Conservation (phyloP, 2,797 vertebrate genomes). For the Pempheris klunzingeri region DNA sequence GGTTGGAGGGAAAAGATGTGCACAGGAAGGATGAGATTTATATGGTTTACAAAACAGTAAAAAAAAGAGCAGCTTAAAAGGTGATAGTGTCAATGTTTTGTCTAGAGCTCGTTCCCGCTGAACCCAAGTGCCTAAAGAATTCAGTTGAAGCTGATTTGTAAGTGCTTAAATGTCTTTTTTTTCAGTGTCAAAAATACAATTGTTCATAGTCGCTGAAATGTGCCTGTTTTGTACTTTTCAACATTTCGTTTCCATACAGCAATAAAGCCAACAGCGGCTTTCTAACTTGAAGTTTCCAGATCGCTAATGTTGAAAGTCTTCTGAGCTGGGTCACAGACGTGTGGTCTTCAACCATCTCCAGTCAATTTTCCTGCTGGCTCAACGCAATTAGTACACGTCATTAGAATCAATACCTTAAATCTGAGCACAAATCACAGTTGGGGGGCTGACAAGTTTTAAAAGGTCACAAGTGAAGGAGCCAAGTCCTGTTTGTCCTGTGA, state of each 20-base stretch:
- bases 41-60: not conserved
- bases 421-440: constrained; percentile 21
- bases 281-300: not conserved
- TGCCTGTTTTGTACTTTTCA: constrained; percentile 8
- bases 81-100: too few relatives aligned
- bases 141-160: not conserved
- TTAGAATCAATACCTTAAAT: constrained; percentile 33
- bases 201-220: not conserved
- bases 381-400: constrained; percentile 4
- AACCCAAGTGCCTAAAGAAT: not conserved
- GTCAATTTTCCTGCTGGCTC: constrained; percentile 4
- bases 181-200: not conserved
- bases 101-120: not conserved
- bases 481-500: constrained; percentile 5
- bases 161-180: constrained; percentile 13
- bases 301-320: not conserved
- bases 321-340: not conserved
- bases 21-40: not conserved
- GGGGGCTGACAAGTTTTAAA: constrained; percentile 33
- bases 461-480: constrained; percentile 47
- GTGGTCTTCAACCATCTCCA: not conserved
- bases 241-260: not conserved
- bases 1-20: not conserved
- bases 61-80: not conserved
- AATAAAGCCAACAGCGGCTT: constrained; percentile 5